Evolutionary conservation across 2,797 vertebrate species (phyloP), one percentile per base, ranked within the genome.

Genomic region (Ibycter americanus): DNA sequence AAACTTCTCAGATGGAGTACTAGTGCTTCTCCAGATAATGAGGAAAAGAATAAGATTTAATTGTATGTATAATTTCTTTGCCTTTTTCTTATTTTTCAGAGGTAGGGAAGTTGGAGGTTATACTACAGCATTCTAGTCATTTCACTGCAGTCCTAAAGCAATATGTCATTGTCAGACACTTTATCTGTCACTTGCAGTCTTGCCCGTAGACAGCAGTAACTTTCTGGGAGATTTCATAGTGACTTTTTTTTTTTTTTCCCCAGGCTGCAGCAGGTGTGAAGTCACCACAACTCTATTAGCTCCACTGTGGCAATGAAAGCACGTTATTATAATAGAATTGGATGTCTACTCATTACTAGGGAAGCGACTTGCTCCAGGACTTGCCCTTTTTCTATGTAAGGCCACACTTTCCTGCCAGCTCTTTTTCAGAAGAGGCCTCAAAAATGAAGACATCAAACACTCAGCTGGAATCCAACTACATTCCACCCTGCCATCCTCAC

Each of bases 271-370:
- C 98, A 98, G 96, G 95, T 98, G 97, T 97, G 97, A 98, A 98
- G 97, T 98, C 97, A 97, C 98, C 98, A 98, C 97, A 98, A 94
- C 98, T 98, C 98, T 98, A 98, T 99, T 98, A 99, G 98, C 98
- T 98, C 96, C 96, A 94, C 96, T 88, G 81, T 90, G 96, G 97
- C 97, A 98, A 98, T 98, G 97, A 98, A 98, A 98, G 96, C 94
- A 94, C 97, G 98, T 98, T 98, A 98, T 98, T 97, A 97, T 96
- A 98, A 97, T 96, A 97, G 96, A 98, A 97, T 77, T 96, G 93
- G 87, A 97, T 95, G 59, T 65, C 56, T 95, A 79, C 96, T 98
- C 97, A 98, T 98, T 98, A 98, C 86, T 86, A 93, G 91, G 77
- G 83, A 96, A 97, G 97, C 90, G 4, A 96, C 78, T 87, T 94